Evolutionary conservation across 2,113 vertebrate genomes (phyloP), one percentile per base, ranked within the genome.

Genomic region (Apaloderma vittatum): DNA sequence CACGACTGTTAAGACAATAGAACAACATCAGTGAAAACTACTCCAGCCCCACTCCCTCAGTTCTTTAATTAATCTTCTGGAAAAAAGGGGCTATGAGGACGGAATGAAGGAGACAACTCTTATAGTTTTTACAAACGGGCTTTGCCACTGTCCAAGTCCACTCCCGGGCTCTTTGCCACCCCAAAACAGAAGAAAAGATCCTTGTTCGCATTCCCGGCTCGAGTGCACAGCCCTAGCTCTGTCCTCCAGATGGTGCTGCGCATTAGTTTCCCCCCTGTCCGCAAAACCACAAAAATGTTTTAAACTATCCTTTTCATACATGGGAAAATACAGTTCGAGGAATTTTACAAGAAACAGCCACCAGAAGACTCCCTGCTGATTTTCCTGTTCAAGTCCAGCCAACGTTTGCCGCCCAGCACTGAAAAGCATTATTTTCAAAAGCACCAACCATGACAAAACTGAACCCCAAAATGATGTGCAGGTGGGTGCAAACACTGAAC

Each of bases 1-100:
- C 99, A 2, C 99, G 98, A 96, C 99, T 99, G 82, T 54, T 30
- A 96, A 97, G 97, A 88, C 93, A 89, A 96, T 97, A 97, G 98
- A 20, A 10, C 32, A 62, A 37, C 45, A 46, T 84, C 15, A 75
- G 59, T 3, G 34, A 40, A 29, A 57, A 36, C 4, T 18, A 20
- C 91, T 78, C 76, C 83, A 48, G 91, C 80, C 30, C 51, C 32
- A 4, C 48, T 62, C 30, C 83, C 36, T 54, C 52, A 23, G n/a
- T 6, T 49, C 68, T 71, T 36, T 67, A 62, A 79, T 71, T 65
- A 30, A 88, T 46, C 45, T 40, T 36, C 59, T n/a, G 32, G 61
- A n/a, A 63, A 74, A 86, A 89, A 3, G 30, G 11, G 49, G 15
- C 66, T 34, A 2, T 10, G 43, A 81, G 70, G 90, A 73, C 40